Percentiles rank a stretch among this genome's conserved stretches.
Conservation (phyloP, 2,888 invertebrate species). For the Drepanosiphum platanoidis region DNA sequence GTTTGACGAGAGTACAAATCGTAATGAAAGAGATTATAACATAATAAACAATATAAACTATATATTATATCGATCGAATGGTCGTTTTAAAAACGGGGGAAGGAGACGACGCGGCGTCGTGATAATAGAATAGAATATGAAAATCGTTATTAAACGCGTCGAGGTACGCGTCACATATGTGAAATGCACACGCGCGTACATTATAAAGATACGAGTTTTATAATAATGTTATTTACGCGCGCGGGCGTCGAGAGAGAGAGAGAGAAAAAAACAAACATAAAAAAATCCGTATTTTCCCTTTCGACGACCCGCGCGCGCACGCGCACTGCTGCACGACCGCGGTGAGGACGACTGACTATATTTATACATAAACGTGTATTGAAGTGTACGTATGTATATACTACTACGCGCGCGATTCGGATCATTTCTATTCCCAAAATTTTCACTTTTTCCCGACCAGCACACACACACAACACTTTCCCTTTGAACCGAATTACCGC, state of each 20-base stretch:
- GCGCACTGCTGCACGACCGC: background rate
- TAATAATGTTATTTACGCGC: too few species aligned
- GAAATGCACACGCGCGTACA: too few species aligned
- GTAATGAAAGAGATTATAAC: too few species aligned
- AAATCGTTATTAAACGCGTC: too few species aligned
- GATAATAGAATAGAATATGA: too few species aligned
- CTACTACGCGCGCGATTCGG: slow-evolving; percentile 12
- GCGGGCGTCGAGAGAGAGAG: too few species aligned
- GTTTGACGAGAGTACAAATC: too few species aligned
- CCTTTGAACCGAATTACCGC: slow-evolving; percentile 59
- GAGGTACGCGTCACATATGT: too few species aligned
- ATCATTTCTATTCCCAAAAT: slow-evolving; percentile 50
- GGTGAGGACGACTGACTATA: background rate
- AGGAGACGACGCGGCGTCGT: background rate
- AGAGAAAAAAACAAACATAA: too few species aligned
- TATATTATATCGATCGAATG: too few species aligned
- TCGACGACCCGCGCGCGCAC: background rate
- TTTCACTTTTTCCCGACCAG: slow-evolving; percentile 55
- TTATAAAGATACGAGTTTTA: too few species aligned
- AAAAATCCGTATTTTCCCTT: slow-evolving; percentile 42
- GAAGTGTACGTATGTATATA: slow-evolving; percentile 6
- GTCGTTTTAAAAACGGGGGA: background rate
- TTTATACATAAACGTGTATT: background rate
- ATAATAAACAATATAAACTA: too few species aligned
- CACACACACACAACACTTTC: slow-evolving; percentile 59